phyloP scores from a whole-genome alignment of 2,888 invertebrate genomes.

The Xanthia togata region DNA sequence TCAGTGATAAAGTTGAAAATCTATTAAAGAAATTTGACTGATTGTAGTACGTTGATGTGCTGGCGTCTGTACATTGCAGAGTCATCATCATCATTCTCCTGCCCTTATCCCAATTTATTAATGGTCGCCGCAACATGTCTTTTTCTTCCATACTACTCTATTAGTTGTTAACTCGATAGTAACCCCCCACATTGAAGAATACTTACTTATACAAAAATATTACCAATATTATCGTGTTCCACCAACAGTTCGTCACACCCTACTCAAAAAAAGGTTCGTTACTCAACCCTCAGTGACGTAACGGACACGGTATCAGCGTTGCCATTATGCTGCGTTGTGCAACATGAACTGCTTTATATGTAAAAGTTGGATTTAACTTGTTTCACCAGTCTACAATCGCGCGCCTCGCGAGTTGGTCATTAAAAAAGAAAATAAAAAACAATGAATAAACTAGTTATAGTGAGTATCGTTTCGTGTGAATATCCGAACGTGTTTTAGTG shows the following conservation, averaged over 20 bases:
- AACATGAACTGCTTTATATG: constrained; percentile 83
- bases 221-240: not conserved
- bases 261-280: constrained; percentile 53
- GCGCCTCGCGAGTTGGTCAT: constrained; percentile 66
- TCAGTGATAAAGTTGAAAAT: too few relatives aligned
- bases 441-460: constrained; percentile 67
- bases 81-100: too few relatives aligned
- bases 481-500: constrained; percentile 26
- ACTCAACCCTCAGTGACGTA: constrained; percentile 65
- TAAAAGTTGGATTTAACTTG: constrained; percentile 83
- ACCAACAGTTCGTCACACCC: constrained; percentile 30
- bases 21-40: too few relatives aligned
- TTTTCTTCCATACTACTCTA: too few relatives aligned
- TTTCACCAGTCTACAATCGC: constrained; percentile 68
- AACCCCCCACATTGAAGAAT: not conserved
- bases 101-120: too few relatives aligned
- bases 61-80: too few relatives aligned
- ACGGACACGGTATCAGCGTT: constrained; percentile 56
- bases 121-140: too few relatives aligned
- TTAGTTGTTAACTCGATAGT: too few relatives aligned
- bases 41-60: too few relatives aligned
- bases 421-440: constrained; percentile 66
- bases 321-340: constrained; percentile 50
- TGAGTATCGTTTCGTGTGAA: constrained; percentile 71
- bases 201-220: not conserved